Evolutionary conservation across 1,140 invertebrate species (phyloP).

Genomic region (Pseudachorutes palmiensis): DNA sequence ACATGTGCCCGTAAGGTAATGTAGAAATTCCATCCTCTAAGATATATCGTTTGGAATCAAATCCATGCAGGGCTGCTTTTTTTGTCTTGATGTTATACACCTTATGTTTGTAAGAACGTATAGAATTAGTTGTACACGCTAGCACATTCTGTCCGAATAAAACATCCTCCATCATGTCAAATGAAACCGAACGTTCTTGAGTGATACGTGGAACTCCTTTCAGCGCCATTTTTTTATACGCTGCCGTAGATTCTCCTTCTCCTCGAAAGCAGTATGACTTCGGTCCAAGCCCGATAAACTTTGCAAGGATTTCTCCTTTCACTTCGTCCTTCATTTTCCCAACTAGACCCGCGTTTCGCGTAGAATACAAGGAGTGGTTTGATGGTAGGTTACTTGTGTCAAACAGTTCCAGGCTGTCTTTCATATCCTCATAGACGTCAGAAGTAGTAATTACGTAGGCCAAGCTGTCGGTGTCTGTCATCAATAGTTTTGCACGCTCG

Average conservation of each 20-base stretch:
- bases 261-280: constrained; percentile 44
- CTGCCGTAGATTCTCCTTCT: constrained; percentile 1
- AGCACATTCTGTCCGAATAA: constrained; percentile 10
- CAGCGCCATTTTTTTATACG: constrained; percentile 4
- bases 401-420: constrained; percentile 3
- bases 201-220: constrained; percentile 16
- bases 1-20: constrained; percentile 18
- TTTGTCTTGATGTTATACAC: neutral
- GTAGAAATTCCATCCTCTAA: constrained; percentile 18
- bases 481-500: constrained; percentile 5
- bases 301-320: constrained; percentile 41
- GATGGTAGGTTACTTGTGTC: constrained; percentile 18
- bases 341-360: constrained; percentile 46
- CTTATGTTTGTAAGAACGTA: constrained; percentile 18
- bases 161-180: neutral
- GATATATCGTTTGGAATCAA: constrained; percentile 27
- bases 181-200: neutral
- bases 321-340: constrained; percentile 49
- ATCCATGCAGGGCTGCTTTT: constrained; percentile 5
- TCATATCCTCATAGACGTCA: constrained; percentile 20
- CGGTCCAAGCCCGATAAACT: constrained; percentile 43
- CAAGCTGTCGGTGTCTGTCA: constrained; percentile 25
- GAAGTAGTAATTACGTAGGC: constrained; percentile 16
- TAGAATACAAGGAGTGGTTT: constrained; percentile 22
- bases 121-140: constrained; percentile 2